These are phyloP conservation scores for Plagodis pulveraria DNA, from an alignment of 2,888 invertebrate genomes.

Conservation along the genomic window DNA sequence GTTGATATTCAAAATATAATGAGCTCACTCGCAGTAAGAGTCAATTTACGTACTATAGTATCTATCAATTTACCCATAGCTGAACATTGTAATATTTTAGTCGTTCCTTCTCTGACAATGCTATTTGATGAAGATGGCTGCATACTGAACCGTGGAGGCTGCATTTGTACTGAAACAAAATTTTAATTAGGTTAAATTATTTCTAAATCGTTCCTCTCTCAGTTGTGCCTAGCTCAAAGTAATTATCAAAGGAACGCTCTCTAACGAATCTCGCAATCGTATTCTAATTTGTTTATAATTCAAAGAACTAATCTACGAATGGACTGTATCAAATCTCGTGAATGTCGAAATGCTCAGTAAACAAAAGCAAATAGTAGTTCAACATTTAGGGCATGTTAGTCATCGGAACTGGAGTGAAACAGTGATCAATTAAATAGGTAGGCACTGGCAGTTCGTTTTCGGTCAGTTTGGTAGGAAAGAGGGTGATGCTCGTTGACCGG, in stretches of 20 bases:
- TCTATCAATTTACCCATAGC: conserved; percentile 89
- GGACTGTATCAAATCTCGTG: conserved; percentile 24
- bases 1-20: no score
- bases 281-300: conserved; percentile 30
- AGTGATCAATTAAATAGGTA: conserved; percentile 45
- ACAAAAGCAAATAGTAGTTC: conserved; percentile 26
- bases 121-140: conserved; percentile 94
- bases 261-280: conserved; percentile 20
- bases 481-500: conserved; percentile 59
- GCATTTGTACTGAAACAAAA: conserved; percentile 83
- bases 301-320: conserved; percentile 26
- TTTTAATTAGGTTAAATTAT: not conserved
- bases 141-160: conserved; percentile 94
- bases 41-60: not conserved
- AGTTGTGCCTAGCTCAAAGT: not conserved
- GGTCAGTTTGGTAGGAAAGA: conserved; percentile 45
- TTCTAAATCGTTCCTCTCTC: not conserved
- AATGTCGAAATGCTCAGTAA: conserved; percentile 27
- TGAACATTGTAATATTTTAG: conserved; percentile 96
- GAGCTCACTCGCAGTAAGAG: no score
- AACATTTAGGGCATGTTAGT: conserved; percentile 36
- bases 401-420: conserved; percentile 49
- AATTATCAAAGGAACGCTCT: conserved; percentile 12
- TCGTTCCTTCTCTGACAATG: conserved; percentile 94
- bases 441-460: conserved; percentile 52